Evolutionary conservation across 53 echinoderm and acorn worm genomes (phyloP), one percentile per base, ranked within the genome.

Genomic region (Mesocentrotus franciscanus): DNA sequence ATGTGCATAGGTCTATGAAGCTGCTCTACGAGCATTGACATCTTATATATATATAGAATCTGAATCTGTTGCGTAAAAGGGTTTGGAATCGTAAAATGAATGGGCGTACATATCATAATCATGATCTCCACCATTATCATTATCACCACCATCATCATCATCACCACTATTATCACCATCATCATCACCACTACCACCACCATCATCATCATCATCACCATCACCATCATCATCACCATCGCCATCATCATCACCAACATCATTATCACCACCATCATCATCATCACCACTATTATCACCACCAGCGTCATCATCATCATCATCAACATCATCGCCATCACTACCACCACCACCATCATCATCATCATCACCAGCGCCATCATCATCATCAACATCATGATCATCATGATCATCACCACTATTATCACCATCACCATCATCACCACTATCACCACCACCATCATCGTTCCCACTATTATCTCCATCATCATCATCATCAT

Each of bases 301-400:
- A 83, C 39, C 42, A 83, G 0, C 22, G 9, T 9, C 16, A 17
- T 42, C 83, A 83, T 42, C 20, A 83, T 83, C 42, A 10, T 83
- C 42, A 83, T 78, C 78, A 78, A 33, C 35, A 78, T 78, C 78
- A 78, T 59, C 90, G 57, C 10, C 26, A 58, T 22, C 60, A 90
- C 15, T 60, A 90, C 56, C 8, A 56, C 56, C 90, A 90, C 22
- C 90, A 90, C 17, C 90, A 90, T 18, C 90, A 90, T 18, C 24
- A 90, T 60, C 90, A 90, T 79, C 79, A 36, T 79, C 35, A 61
- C 24, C 84, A 84, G 2, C 81, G 34, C 36, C 42, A 49, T 20
- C 22, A 39, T 49, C 84, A 84, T 84, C 84, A 84, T 49, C 42
- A 39, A 0, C 49, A 42, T 6, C 17, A 42, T 49, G 24, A 39